Evolutionary conservation across 1,140 invertebrate genomes (phyloP), one percentile per base, ranked within the genome.

Genomic region (Prorops nasuta): DNA sequence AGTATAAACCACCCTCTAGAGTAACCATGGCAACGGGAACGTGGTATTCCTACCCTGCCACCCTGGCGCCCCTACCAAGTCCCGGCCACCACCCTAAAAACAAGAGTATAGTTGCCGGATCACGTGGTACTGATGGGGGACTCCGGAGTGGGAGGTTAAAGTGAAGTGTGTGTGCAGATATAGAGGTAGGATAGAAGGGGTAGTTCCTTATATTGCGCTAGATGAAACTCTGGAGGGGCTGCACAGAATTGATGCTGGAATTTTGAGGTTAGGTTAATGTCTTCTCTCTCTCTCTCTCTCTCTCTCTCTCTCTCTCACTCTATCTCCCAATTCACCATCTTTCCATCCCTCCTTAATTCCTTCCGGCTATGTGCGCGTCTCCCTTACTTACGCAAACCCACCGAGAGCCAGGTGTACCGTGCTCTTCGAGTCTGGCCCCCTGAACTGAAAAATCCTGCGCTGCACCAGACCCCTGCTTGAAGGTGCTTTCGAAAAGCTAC

Each of bases 211-310:
- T 73, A 72, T 63, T 49, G 64, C 63, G 50, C 69, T 57, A 28
- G 68, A 60, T 66, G 61, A 59, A 56, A 71, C 61, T 63, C 59
- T 60, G 57, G 55, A 60, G 60, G 60, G 57, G 56, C 53, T 67
- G 60, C n/a, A n/a, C 51, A 66, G 67, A 72, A 72, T 71, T 73
- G 68, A 73, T 71, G 69, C 68, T 69, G 62, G 66, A 72, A 73
- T 72, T 73, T 73, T 69, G 71, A 72, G 69, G 70, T 67, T 71
- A 69, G 67, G 63, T 70, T 70, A 66, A 68, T 63, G 64, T 58
- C 35, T 51, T 56, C 60, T 49, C 46, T 54, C 51, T 56, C 60
- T 4, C 54, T 53, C 56, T 40, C 55, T 24, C 37, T 40, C 28
- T 34, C 16, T 39, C 44, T 46, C 43, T 21, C 49, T 34, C 34